Evolutionary conservation across 2,113 vertebrate genomes (phyloP), one percentile per base, ranked within the genome.

Genomic region (Zosterops borbonicus): DNA sequence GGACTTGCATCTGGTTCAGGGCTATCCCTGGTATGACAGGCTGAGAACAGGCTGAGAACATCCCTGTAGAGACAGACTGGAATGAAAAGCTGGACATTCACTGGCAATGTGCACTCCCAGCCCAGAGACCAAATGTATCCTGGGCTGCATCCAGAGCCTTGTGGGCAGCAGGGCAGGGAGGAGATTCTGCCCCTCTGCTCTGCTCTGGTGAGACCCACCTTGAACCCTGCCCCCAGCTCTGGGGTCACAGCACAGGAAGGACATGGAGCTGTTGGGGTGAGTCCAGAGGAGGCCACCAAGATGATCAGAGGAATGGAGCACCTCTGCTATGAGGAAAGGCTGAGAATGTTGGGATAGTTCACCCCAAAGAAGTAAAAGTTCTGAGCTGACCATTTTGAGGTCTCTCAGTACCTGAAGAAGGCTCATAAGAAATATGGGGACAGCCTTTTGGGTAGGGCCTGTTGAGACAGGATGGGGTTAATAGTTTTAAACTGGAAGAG

Each of bases 51-150:
- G 14, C 12, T 50, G 16, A 69, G 33, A 88, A 7, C 23, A 42
- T 24, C 11, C 23, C 39, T 63, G n/a, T 2, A 12, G 20, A 59
- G 12, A 58, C 27, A 21, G 37, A 11, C 7, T 49, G 37, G n/a
- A 10, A 21, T 63, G 18, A 56, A 31, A 80, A n/a, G 4, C 37
- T 42, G 37, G 14, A 47, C 6, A 21, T 50, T 12, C 0, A 0
- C 23, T 8, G 10, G 5, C 35, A 37, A 11, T 4, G 5, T 41
- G 9, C 0, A 1, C 4, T 37, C 0, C 0, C 5, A 81, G 42
- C 27, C 23, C 59, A 69, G 33, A 77, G 14, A 19, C 19, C 29
- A 24, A 10, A 5, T 0, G 0, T 29, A 5, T n/a, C 0, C 27
- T 62, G 68, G n/a, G 27, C 64, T 68, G 21, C 10, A 58, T 11